phyloP scores from a whole-genome alignment of 1,140 invertebrate species.

The Drosophila leontia region DNA sequence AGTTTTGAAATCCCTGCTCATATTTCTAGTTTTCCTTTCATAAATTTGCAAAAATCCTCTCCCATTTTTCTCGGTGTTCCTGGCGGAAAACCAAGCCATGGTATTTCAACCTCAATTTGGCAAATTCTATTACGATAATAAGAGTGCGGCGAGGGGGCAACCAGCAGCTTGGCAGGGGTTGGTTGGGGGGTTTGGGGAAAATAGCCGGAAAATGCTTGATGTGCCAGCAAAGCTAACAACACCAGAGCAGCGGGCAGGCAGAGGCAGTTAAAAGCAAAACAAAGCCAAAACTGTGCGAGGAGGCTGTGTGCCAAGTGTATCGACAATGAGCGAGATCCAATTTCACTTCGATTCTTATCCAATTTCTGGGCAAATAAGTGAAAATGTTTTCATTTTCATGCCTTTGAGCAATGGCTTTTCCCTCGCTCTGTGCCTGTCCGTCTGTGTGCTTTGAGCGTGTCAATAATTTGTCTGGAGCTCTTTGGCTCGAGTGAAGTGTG shows the following conservation, averaged over 20 bases:
- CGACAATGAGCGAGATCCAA: conserved; percentile 84
- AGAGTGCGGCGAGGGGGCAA: conserved; percentile 37
- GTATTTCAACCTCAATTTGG: conserved; percentile 85
- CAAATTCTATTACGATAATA: conserved; percentile 85
- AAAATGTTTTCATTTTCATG: conserved; percentile 83
- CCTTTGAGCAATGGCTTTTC: conserved; percentile 59
- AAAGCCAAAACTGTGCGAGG: conserved; percentile 44
- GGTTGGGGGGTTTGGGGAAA: conserved; percentile 36
- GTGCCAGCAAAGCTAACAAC: conserved; percentile 39
- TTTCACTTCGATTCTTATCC: conserved; percentile 84
- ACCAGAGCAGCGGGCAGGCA: conserved; percentile 12
- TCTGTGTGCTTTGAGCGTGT: conserved; percentile 59
- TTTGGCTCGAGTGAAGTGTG: conserved; percentile 53
- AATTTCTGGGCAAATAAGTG: conserved; percentile 84
- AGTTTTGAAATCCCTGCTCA: not conserved
- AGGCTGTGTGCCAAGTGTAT: conserved; percentile 62
- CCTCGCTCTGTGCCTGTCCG: conserved; percentile 1
- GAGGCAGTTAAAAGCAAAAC: conserved; percentile 77
- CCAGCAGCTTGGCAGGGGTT: conserved; percentile 10
- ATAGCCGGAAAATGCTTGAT: conserved; percentile 82
- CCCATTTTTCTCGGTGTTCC: not conserved
- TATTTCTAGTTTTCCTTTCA: not conserved
- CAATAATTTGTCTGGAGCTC: conserved; percentile 69
- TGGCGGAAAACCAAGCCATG: conserved; percentile 33
- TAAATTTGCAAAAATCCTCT: not conserved